Conservation (phyloP, 1,140 invertebrate genomes). For the Lordiphosa clarofinis region DNA sequence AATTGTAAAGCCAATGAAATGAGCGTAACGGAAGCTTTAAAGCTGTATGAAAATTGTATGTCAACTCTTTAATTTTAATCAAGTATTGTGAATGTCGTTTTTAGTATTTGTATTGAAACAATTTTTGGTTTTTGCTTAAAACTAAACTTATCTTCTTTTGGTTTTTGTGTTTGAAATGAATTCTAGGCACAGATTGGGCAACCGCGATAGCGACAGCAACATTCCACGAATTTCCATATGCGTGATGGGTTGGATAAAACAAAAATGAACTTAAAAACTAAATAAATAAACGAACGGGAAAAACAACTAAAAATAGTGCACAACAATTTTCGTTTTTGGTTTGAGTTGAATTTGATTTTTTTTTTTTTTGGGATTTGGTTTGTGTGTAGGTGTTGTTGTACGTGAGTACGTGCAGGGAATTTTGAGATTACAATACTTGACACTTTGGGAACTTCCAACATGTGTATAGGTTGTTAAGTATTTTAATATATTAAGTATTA, state of each 20-base stretch:
- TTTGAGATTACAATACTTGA: conserved; percentile 48
- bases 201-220: conserved; percentile 80
- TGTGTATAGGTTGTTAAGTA: conserved; percentile 76
- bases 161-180: conserved; percentile 51
- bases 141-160: conserved; percentile 32
- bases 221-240: conserved; percentile 78
- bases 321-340: conserved; percentile 16
- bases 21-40: conserved; percentile 47
- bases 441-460: conserved; percentile 57
- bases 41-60: conserved; percentile 46
- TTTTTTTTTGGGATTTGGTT: conserved; percentile 24
- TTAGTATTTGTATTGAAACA: conserved; percentile 40
- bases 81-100: conserved; percentile 51
- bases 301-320: conserved; percentile 33
- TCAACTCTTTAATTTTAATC: conserved; percentile 14
- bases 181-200: conserved; percentile 79
- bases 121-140: conserved; percentile 33
- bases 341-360: conserved; percentile 4
- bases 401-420: conserved; percentile 43
- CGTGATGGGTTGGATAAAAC: conserved; percentile 33
- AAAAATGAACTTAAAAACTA: conserved; percentile 24
- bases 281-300: conserved; percentile 23
- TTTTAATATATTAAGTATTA: conserved; percentile 46
- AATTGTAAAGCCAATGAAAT: conserved; percentile 56
- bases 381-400: conserved; percentile 50